A percentile compares a stretch with the other conserved stretches of the same genome.
These are phyloP conservation scores for Puffinus mauretanicus DNA, from an alignment of 2,113 vertebrate genomes.

Conservation along the genomic window DNA sequence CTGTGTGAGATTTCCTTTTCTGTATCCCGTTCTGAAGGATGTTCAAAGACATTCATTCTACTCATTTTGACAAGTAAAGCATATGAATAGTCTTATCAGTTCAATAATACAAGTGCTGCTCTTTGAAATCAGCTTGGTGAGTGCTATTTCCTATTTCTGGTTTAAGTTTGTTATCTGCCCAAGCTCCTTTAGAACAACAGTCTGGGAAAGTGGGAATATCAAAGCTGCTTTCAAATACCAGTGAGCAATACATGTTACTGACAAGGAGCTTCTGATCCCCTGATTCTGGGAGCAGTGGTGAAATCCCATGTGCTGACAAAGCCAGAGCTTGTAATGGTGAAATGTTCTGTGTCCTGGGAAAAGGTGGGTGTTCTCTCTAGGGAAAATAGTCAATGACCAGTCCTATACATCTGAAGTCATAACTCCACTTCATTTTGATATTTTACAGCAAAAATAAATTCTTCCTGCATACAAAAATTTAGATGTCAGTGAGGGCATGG, in stretches of 20 bases:
- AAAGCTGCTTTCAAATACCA: not conserved
- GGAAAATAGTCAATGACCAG: not conserved
- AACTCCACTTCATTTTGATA: not conserved
- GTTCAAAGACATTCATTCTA: not conserved
- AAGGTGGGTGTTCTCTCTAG: not conserved
- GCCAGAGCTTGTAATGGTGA: not conserved
- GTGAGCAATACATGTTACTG: not conserved
- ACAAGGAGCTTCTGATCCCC: not conserved
- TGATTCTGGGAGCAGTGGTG: not conserved
- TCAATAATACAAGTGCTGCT: not conserved
- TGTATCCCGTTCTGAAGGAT: not conserved
- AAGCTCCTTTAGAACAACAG: not conserved
- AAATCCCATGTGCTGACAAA: not conserved
- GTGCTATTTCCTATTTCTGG: not conserved
- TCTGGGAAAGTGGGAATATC: not conserved
- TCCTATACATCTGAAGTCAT: not conserved
- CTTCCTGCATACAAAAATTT: not conserved
- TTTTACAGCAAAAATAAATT: not conserved
- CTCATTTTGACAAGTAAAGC: not conserved
- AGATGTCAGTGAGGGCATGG: not conserved
- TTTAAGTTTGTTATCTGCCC: not conserved
- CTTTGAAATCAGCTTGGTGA: not conserved
- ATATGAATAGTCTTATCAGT: not conserved
- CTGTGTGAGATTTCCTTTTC: not conserved
- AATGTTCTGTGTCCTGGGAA: accelerated